Evolutionary conservation across 2,888 invertebrate species (phyloP).

Genomic region (Rhagium mordax): DNA sequence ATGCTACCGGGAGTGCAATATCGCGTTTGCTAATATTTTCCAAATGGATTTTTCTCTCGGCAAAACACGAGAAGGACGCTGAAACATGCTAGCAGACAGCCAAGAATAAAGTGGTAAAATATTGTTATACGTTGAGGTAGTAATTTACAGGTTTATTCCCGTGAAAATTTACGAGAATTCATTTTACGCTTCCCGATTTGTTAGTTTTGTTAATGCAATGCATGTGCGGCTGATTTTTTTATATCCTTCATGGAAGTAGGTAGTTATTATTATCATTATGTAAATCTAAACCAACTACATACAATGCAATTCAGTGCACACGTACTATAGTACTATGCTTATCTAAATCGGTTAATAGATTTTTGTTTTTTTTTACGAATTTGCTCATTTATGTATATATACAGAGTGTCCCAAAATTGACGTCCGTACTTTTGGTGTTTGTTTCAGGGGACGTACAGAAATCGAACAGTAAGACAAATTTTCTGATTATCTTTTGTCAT

Average conservation of each 20-base stretch:
- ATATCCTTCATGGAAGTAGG: background rate
- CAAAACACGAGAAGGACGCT: background rate
- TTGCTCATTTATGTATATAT: no score
- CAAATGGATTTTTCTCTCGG: slow-evolving; percentile 24
- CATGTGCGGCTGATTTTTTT: background rate
- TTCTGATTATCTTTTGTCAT: no score
- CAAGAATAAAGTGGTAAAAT: slow-evolving; percentile 26
- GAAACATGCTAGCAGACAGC: slow-evolving; percentile 13
- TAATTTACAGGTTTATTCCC: slow-evolving; percentile 17
- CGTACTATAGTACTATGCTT: no score
- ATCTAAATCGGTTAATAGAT: no score
- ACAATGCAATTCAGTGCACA: background rate
- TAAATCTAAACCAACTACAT: background rate
- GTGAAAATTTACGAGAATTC: background rate
- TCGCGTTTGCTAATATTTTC: slow-evolving; percentile 23
- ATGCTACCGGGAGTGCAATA: background rate
- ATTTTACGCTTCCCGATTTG: background rate
- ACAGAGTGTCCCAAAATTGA: no score
- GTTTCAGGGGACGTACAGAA: no score
- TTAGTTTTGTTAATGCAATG: slow-evolving; percentile 7
- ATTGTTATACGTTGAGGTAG: slow-evolving; percentile 19
- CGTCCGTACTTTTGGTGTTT: no score
- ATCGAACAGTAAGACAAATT: no score
- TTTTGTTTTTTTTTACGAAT: no score
- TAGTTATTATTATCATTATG: no score